Base-by-base conservation (phyloP, 2,113 vertebrate genomes). In the Casuarius casuarius region DNA sequence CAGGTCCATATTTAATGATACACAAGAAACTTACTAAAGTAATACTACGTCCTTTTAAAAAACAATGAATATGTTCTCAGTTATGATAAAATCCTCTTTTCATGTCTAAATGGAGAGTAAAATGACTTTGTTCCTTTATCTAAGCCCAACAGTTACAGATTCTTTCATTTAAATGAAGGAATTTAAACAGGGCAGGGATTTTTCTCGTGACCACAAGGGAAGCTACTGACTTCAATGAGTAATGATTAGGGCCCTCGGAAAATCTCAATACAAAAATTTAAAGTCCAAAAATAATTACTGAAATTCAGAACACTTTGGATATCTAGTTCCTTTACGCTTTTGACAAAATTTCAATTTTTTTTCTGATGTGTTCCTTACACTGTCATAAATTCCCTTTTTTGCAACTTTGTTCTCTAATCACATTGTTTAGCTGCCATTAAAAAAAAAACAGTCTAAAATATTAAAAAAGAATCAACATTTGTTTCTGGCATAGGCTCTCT, bases 31-130 rank as follows among this genome's bases (percentile, higher is more conserved):
- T 73, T 0, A 29, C 44, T 84, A 92, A n/a, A 51, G 22, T 33
- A 29, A 58, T 25, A 70, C 14, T 46, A n/a, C 8, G 44, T 68
- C 73, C 73, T 93, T 95, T 87, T 40, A 89, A 54, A 88, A 58
- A 94, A 80, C 67, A 95, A 94, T 80, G 73, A 83, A 48, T 56
- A 72, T 13, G 63, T 61, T 81, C 51, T 72, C 52, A 84, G 71
- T 67, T 77, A 82, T 31, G 73, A 75, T 49, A 89, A 95, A 93
- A 96, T 49, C 62, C 66, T 82, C 73, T 94, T 93, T 74, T 88
- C n/a, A 82, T 62, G 22, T 82, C 58, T 78, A 87, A 91, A 95
- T 29, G 23, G 66, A 89, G 26, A 84, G 44, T 76, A 92, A 91
- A 89, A 70, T 92, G 40, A 84, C 66, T 86, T 79, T 87, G 83